Base-by-base conservation (phyloP, 2,113 vertebrate species). In the Rhodinocichla rosea region DNA sequence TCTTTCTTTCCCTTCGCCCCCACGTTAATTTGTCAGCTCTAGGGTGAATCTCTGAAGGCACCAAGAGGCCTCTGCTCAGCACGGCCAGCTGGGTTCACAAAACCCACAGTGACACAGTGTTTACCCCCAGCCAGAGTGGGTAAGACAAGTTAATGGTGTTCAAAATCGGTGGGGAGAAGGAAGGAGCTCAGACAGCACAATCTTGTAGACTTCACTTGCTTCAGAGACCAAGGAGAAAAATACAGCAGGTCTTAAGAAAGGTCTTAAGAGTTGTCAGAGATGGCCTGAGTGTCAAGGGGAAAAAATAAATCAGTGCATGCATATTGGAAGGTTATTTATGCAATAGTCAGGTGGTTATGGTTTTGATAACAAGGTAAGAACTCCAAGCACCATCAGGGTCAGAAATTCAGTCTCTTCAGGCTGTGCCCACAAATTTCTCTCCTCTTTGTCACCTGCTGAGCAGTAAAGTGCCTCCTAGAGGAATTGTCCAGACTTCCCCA, bases 191-290 rank as follows among this genome's bases (percentile, higher is more conserved):
- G 45, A 21, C 17, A 85, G 57, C 33, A 24, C 2, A 3, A 24
- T 59, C 23, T 3, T 19, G 8, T 15, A 71, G 47, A 23, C 0
- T 1, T 53, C 42, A 17, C 39, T 83, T 49, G 22, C 53, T 77
- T 85, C 55, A 86, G 68, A 93, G 60, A 69, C 19, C 55, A 83
- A 63, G 30, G 33, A 94, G 62, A 63, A 89, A 75, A 89, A 75
- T 7, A 40, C 13, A 73, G 56, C 30, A 87, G 21, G 45, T 39
- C 60, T n/a, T n/a, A 77, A 45, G 30, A 87, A 33, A 15, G 56
- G 20, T 50, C 23, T 10, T 15, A 45, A 39, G 22, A 82, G 21
- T 9, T 78, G 24, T 62, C 39, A 70, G 9, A 45, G 35, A 69
- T 19, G 16, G 47, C 30, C 64, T 15, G 7, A 83, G 35, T 35